Percentiles rank a stretch among this genome's conserved stretches.
Conservation (phyloP, 1,140 invertebrate species). For the Zaprionus ghesquierei region DNA sequence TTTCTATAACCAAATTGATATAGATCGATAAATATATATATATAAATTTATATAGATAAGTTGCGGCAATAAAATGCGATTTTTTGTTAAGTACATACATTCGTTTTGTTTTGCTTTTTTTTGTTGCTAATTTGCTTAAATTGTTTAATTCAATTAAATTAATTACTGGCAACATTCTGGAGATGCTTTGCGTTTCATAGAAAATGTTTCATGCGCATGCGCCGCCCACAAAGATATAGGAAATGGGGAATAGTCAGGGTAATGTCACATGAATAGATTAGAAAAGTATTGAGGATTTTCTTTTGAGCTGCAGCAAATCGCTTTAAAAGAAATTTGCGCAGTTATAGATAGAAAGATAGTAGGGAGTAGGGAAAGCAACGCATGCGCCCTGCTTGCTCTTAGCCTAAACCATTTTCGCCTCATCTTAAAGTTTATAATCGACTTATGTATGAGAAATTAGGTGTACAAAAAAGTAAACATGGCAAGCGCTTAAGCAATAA, state of each 20-base stretch:
- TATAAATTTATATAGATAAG: slow-evolving; percentile 31
- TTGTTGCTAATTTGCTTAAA: slow-evolving; percentile 26
- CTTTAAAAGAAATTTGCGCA: slow-evolving; percentile 41
- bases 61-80: slow-evolving; percentile 57
- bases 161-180: slow-evolving; percentile 61
- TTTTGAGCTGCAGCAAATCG: slow-evolving; percentile 15
- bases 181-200: slow-evolving; percentile 49
- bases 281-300: background rate
- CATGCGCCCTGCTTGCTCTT: slow-evolving; percentile 38
- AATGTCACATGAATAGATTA: background rate
- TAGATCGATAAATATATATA: slow-evolving; percentile 17
- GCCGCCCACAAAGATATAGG: background rate
- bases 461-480: slow-evolving; percentile 66
- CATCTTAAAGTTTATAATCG: slow-evolving; percentile 50
- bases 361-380: background rate
- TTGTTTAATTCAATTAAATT: slow-evolving; percentile 53
- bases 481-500: slow-evolving; percentile 73
- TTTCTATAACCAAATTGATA: slow-evolving; percentile 12
- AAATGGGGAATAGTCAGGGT: background rate
- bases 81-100: slow-evolving; percentile 69
- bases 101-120: slow-evolving; percentile 26
- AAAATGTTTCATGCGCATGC: slow-evolving; percentile 32
- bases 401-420: slow-evolving; percentile 45
- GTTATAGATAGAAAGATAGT: background rate
- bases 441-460: slow-evolving; percentile 44